phyloP scores from a whole-genome alignment of 2,888 invertebrate species.

The Cacoxenus indagator region DNA sequence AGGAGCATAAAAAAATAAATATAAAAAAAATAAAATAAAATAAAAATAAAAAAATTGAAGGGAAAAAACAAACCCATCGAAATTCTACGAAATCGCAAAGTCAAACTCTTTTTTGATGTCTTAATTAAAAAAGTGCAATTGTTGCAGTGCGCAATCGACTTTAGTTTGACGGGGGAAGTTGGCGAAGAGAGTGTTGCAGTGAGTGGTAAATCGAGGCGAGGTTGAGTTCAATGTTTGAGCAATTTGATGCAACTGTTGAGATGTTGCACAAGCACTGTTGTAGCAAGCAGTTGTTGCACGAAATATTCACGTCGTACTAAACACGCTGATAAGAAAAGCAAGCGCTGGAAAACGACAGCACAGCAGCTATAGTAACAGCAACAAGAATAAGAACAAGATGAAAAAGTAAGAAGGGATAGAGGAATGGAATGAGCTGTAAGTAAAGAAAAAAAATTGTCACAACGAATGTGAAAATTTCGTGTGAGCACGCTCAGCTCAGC shows the following conservation, averaged over 20 bases:
- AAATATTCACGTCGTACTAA: background rate
- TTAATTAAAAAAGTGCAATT: constrained; percentile 64
- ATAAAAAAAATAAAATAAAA: constrained; percentile 34
- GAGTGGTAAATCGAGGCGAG: background rate
- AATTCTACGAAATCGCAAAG: constrained; percentile 62
- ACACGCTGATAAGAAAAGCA: constrained; percentile 50
- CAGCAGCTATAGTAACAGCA: constrained; percentile 17
- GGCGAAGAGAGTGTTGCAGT: background rate
- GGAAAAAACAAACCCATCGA: constrained; percentile 38
- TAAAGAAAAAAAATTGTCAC: constrained; percentile 56
- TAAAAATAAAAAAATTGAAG: constrained; percentile 42
- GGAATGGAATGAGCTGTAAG: constrained; percentile 25
- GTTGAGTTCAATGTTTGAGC: constrained; percentile 62
- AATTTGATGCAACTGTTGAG: constrained; percentile 66
- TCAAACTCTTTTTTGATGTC: constrained; percentile 63
- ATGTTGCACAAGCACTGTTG: constrained; percentile 46
- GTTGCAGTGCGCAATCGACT: constrained; percentile 42
- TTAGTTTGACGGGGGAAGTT: background rate
- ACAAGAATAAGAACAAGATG: too few species aligned
- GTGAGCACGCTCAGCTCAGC: constrained; percentile 58
- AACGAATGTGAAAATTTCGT: constrained; percentile 61
- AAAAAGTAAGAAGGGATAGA: constrained; percentile 27
- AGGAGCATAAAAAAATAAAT: background rate
- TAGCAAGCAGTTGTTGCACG: constrained; percentile 21
- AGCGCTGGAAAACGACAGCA: constrained; percentile 38